A percentile compares a stretch with the other conserved stretches of the same genome.
Evolutionary conservation across 1,140 invertebrate species (phyloP).

Genomic region (Aphis craccivora): DNA sequence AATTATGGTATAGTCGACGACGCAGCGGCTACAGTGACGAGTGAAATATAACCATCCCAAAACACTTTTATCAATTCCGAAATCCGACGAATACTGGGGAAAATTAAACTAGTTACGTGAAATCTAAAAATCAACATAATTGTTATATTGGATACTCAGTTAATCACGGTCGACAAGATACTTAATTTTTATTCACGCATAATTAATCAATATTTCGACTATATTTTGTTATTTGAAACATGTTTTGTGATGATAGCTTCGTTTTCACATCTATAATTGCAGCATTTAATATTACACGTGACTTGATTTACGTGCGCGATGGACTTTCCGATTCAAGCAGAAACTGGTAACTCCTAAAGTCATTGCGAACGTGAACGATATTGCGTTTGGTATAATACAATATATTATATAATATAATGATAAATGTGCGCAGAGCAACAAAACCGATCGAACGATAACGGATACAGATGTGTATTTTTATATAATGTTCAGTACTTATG

Average conservation of each 20-base stretch:
- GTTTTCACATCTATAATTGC: neutral
- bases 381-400: neutral
- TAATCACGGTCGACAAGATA: neutral
- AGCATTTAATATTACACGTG: no score
- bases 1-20: neutral
- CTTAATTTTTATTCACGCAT: neutral
- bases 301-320: neutral
- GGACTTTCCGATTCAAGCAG: neutral
- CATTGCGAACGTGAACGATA: neutral
- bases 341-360: neutral
- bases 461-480: neutral
- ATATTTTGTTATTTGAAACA: neutral
- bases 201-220: neutral
- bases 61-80: slow-evolving; percentile 30
- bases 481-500: neutral
- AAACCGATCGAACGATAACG: neutral
- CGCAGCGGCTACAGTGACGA: neutral
- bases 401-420: no score
- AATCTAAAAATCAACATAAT: neutral
- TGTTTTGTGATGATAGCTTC: neutral
- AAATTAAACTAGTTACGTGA: neutral
- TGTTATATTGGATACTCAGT: neutral
- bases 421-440: no score
- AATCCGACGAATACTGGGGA: neutral
- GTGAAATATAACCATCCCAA: neutral